These are phyloP conservation scores for Halichoerus grypus DNA, from an alignment of 2,113 vertebrate species.

Conservation along the genomic window DNA sequence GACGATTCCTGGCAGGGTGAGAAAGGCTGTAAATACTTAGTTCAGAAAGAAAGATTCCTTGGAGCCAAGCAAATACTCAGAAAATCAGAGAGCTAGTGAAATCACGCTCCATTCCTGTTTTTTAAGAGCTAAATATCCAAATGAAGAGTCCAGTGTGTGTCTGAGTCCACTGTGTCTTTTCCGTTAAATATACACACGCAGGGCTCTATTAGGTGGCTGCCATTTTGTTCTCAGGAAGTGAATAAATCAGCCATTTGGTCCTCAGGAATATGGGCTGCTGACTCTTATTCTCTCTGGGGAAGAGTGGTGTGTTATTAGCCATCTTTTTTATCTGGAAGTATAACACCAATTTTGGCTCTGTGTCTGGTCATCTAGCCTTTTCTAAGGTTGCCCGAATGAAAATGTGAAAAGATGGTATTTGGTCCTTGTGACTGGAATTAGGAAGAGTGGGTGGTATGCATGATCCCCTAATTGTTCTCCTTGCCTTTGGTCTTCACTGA, in stretches of 20 bases:
- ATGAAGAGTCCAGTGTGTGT: background rate
- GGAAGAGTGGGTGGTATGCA: background rate
- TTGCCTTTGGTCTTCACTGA: background rate
- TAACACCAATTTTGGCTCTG: background rate
- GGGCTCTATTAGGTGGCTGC: background rate
- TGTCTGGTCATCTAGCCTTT: background rate
- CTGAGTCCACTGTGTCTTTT: background rate
- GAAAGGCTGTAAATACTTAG: background rate
- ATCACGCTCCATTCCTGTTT: background rate
- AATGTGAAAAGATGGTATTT: background rate
- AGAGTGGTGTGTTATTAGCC: background rate
- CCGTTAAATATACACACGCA: background rate
- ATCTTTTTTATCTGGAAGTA: background rate
- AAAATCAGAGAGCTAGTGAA: background rate
- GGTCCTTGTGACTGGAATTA: background rate
- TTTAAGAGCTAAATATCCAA: background rate
- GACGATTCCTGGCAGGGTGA: background rate
- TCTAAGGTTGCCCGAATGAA: background rate
- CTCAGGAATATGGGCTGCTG: background rate
- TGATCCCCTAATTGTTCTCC: background rate
- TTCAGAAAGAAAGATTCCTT: background rate
- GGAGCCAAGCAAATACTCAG: background rate
- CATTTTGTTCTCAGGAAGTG: background rate
- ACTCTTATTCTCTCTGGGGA: background rate
- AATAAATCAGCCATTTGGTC: background rate